Evolutionary conservation across 2,797 vertebrate genomes (phyloP), one percentile per base, ranked within the genome.

Genomic region (Anguilla megastoma): DNA sequence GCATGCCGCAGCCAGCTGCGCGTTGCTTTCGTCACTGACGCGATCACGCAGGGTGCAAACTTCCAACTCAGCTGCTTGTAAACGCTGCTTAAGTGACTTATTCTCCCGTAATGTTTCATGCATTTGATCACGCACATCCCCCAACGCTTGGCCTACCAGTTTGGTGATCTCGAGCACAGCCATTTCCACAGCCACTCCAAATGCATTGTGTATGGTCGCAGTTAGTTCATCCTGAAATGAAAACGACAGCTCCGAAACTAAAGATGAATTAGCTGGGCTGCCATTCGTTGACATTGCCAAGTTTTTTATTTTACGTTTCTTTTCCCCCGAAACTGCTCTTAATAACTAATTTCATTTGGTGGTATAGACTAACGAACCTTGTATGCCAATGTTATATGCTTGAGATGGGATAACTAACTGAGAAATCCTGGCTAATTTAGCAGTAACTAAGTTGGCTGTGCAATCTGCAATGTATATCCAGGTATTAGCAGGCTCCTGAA

Each of bases 191-290:
- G 93, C 93, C 18, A 93, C 91, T 14, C 90, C 91, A 76, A 93
- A 91, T 45, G 93, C 93, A 89, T 89, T 91, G 54, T 93, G 92
- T 54, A 93, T 92, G 74, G 91, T 92, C 45, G 91, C 89, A 3
- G 91, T 90, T 56, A 93, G 90, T 58, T 93, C 91, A 1, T 93
- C 92, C 24, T 91, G 93, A 86, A 93, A 92, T 9, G 93, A 90
- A 33, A 92, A 85, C 41, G 93, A 92, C 0, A 93, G 84, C 50
- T 93, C 91, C 0, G 91, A 89, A 36, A 90, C 87, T 80, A 91
- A 33, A 79, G 88, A 86, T 0, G 91, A 74, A 21, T 88, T 84
- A 7, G 89, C 66, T n/a, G 71, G 83, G 66, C 88, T 85, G 48
- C 88, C 87, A n/a, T 84, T 87, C 45, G 89, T 69, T 8, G 88